Evolutionary conservation across 2,113 vertebrate genomes (phyloP).

Genomic region (Pongo pygmaeus): DNA sequence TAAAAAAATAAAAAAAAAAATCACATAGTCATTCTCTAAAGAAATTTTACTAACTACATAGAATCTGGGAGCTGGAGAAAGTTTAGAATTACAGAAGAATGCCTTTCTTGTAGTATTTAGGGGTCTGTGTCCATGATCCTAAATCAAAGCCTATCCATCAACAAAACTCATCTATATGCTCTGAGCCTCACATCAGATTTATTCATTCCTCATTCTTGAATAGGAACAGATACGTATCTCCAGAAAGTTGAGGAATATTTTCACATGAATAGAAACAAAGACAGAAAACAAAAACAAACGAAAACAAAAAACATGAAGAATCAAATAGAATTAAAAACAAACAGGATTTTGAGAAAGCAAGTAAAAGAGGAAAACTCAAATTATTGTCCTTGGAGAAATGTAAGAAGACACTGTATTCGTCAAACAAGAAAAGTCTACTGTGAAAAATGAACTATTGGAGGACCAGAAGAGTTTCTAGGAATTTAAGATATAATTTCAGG

Average conservation of each 20-base stretch:
- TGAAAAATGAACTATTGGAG: background rate
- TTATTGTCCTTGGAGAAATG: background rate
- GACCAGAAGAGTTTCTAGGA: background rate
- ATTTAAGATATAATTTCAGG: background rate
- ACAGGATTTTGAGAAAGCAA: no score
- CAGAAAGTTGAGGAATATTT: background rate
- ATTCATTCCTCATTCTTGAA: background rate
- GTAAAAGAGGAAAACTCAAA: background rate
- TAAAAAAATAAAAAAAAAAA: background rate
- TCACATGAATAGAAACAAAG: background rate
- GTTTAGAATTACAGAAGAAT: background rate
- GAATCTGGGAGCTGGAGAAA: background rate
- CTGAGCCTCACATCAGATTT: background rate
- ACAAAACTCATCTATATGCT: background rate
- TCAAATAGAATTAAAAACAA: background rate
- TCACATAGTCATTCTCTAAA: background rate
- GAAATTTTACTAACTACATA: background rate
- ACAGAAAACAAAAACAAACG: background rate
- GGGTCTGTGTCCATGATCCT: background rate
- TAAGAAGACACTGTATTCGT: background rate
- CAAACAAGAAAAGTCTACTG: background rate
- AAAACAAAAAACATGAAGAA: background rate
- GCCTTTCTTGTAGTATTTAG: background rate
- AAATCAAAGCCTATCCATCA: background rate
- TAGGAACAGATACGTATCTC: background rate